phyloP scores from a whole-genome alignment of 2,113 vertebrate species.

The Ardeotis arabs region DNA sequence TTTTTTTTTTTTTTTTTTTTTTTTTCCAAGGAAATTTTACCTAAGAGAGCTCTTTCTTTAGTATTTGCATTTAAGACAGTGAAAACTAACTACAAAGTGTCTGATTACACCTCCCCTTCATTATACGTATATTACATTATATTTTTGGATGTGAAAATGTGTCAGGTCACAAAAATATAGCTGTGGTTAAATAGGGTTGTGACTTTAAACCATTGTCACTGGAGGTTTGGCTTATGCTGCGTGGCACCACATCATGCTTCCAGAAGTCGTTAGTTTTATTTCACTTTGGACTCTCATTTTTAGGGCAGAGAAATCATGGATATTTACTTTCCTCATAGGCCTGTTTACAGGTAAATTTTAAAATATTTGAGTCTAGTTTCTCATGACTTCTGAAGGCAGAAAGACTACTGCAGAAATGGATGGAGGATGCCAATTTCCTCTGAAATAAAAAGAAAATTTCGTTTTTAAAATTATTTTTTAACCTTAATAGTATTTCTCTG shows the following conservation, averaged over 20 bases:
- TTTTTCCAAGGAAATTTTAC: neutral
- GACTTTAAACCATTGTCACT: neutral
- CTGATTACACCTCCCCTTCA: neutral
- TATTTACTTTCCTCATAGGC: neutral
- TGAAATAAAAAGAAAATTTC: neutral
- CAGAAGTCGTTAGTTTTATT: neutral
- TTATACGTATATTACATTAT: neutral
- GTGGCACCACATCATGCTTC: neutral
- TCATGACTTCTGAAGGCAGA: neutral
- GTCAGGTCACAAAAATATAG: neutral
- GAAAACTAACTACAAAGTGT: neutral
- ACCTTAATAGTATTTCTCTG: neutral
- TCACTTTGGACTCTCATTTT: neutral
- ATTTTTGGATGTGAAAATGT: neutral
- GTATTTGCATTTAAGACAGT: neutral
- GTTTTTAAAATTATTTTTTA: neutral
- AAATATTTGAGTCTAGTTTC: neutral
- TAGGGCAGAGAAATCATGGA: neutral
- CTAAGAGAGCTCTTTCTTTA: neutral
- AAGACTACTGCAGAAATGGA: neutral
- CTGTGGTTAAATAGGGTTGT: neutral
- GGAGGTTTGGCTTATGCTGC: neutral
- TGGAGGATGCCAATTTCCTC: neutral
- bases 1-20: neutral
- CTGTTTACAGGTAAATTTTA: neutral